Conservation (phyloP, 2,888 invertebrate genomes). For the Tanytarsus gracilentus region DNA sequence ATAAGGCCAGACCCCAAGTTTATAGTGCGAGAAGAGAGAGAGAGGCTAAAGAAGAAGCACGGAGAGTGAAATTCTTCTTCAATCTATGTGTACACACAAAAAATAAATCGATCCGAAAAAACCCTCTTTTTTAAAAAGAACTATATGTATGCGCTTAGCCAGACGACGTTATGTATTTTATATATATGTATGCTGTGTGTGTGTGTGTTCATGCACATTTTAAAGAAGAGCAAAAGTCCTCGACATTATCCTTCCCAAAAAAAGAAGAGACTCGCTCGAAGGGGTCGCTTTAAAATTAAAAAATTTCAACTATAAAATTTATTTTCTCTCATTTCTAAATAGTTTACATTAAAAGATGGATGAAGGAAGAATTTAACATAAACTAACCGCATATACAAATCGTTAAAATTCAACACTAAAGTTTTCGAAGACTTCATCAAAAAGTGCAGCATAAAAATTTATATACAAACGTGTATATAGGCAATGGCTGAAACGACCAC, state of each 20-base stretch:
- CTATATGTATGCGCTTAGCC: slow-evolving; percentile 20
- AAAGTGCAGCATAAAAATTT: too few species aligned
- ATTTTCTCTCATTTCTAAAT: background rate
- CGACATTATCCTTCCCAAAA: background rate
- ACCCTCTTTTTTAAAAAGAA: slow-evolving; percentile 24
- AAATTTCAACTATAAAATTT: background rate
- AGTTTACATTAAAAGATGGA: background rate
- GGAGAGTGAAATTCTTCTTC: slow-evolving; percentile 21
- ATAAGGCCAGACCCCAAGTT: slow-evolving; percentile 20
- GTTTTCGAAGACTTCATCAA: too few species aligned
- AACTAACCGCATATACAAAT: too few species aligned
- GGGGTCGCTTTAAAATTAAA: too few species aligned
- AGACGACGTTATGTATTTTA: slow-evolving; percentile 15
- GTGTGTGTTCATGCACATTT: too few species aligned
- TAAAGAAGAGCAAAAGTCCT: slow-evolving; percentile 5
- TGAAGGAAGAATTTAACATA: background rate
- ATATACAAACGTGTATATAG: too few species aligned
- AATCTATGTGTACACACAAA: slow-evolving; percentile 22
- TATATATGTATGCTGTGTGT: too few species aligned
- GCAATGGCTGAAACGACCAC: slow-evolving; percentile 22
- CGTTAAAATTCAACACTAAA: too few species aligned
- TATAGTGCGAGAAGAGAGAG: background rate
- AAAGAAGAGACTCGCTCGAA: too few species aligned
- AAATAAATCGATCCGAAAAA: slow-evolving; percentile 26
- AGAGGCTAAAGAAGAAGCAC: slow-evolving; percentile 9